A percentile compares a stretch with the other conserved stretches of the same genome.
Evolutionary conservation across 2,797 vertebrate species (phyloP).

Genomic region (Garrulus glandarius): DNA sequence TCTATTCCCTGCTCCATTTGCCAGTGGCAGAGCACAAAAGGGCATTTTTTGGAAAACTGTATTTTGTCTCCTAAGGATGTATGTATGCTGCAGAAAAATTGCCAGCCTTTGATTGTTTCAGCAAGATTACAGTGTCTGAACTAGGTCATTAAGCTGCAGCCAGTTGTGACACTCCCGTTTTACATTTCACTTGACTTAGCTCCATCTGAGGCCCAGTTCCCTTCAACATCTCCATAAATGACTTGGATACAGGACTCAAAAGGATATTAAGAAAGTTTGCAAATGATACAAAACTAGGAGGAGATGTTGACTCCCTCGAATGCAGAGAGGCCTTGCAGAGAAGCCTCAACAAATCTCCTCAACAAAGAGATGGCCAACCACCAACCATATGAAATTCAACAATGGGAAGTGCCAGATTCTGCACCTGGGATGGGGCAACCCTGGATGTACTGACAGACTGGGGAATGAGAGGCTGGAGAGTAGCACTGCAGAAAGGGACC

Average conservation of each 20-base stretch:
- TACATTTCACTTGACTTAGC: background rate
- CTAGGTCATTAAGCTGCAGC: background rate
- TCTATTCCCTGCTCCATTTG: background rate
- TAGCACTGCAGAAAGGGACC: accelerated
- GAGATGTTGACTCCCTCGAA: accelerated
- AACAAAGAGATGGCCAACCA: background rate
- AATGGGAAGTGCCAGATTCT: accelerated
- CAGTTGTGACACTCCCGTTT: background rate
- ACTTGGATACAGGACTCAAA: background rate
- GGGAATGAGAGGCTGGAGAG: background rate
- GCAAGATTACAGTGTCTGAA: background rate
- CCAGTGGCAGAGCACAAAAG: background rate
- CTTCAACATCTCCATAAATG: background rate
- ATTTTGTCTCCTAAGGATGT: background rate
- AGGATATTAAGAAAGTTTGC: background rate
- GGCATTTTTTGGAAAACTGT: background rate
- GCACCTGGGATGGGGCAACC: accelerated
- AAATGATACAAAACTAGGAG: background rate
- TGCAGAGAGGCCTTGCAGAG: background rate
- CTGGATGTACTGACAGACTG: too few species aligned
- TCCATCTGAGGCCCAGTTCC: background rate
- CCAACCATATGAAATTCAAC: background rate
- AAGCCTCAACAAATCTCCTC: background rate
- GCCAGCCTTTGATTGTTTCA: background rate
- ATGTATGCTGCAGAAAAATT: background rate